Conservation (phyloP, 2,888 invertebrate species). For the Phyllotreta cruciferae region DNA sequence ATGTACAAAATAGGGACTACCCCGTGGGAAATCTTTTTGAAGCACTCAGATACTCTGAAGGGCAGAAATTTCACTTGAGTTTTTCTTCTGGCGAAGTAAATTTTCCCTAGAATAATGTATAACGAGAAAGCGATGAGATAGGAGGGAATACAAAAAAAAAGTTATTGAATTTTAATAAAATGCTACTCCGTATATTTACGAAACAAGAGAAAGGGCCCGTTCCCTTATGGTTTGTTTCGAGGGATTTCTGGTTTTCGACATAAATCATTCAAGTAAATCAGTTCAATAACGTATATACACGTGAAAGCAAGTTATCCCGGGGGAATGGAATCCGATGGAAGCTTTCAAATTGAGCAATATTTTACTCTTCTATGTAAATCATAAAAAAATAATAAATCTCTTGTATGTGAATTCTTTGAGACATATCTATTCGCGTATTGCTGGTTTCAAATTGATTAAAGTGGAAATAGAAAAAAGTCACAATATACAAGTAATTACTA, state of each 20-base stretch:
- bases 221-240: constrained; percentile 5
- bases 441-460: too few species aligned
- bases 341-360: too few species aligned
- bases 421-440: too few species aligned
- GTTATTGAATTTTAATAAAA: constrained; percentile 12
- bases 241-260: constrained; percentile 2
- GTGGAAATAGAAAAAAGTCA: too few species aligned
- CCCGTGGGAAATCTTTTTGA: constrained; percentile 28
- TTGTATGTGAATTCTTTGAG: too few species aligned
- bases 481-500: too few species aligned
- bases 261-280: constrained; percentile 8
- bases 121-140: constrained; percentile 26
- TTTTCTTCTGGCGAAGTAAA: constrained; percentile 15
- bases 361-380: too few species aligned
- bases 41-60: constrained; percentile 25
- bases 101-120: constrained; percentile 21
- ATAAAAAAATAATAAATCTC: too few species aligned
- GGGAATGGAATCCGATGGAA: too few species aligned
- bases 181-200: constrained; percentile 8
- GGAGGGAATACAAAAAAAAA: constrained; percentile 8
- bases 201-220: neutral
- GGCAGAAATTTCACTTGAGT: constrained; percentile 18
- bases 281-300: neutral
- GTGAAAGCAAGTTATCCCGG: too few species aligned
- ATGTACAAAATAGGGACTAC: constrained; percentile 21